Conservation (phyloP, 2,797 vertebrate genomes). For the Megaceryle alcyon region DNA sequence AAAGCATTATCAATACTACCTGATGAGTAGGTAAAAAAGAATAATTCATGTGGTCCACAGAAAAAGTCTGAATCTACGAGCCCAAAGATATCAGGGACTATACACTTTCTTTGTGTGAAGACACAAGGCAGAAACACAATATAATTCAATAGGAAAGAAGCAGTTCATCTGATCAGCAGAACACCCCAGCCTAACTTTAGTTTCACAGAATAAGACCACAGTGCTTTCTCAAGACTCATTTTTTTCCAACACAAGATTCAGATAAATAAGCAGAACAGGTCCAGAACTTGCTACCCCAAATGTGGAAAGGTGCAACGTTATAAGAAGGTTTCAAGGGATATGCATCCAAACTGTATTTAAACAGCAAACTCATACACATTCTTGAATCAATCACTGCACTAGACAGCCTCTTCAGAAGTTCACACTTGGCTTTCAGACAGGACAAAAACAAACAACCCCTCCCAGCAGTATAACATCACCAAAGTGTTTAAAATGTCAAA, state of each 20-base stretch:
- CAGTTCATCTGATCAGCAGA: not conserved
- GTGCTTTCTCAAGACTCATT: not conserved
- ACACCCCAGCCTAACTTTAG: not conserved
- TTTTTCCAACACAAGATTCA: not conserved
- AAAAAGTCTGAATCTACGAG: not conserved
- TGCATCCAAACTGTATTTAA: not conserved
- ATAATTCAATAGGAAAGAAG: not conserved
- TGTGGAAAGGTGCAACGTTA: not conserved
- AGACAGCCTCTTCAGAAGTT: not conserved
- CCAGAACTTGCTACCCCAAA: not conserved
- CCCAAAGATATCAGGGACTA: not conserved
- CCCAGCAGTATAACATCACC: not conserved
- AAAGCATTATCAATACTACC: not conserved
- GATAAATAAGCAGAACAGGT: not conserved
- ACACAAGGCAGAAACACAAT: not conserved
- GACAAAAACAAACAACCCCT: not conserved
- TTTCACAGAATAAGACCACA: not conserved
- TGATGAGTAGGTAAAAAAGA: not conserved
- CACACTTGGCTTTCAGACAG: not conserved
- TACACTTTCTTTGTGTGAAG: not conserved
- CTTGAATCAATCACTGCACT: not conserved
- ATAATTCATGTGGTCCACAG: not conserved
- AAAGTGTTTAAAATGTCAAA: not conserved
- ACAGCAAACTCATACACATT: not conserved
- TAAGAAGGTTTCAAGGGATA: not conserved